Base-by-base conservation (phyloP, 2,888 invertebrate genomes). In the Andrena bucephala region DNA sequence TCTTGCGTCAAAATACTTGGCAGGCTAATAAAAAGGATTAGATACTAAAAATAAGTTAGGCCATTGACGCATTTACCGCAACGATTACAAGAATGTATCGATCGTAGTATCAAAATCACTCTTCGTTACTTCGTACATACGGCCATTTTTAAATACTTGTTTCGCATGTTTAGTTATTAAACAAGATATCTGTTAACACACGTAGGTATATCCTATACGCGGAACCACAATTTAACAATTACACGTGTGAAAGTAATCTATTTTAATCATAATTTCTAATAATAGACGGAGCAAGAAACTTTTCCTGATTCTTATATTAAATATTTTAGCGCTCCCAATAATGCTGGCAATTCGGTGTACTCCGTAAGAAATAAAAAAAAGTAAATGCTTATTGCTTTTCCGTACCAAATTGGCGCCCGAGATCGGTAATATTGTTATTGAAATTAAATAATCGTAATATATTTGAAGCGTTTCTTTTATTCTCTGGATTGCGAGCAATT, bases 1-100 rank as follows among this genome's bases (percentile, higher is more conserved):
- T 85, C 83, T 88, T 91, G 87, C 91, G 91, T 91, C 90, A 89
- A 91, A 85, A 90, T 85, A 87, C 77, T 91, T 91, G 91, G 91
- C 90, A 91, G 77, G 81, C 54, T 81, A 77, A 79, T 84, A 75
- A 82, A 84, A 87, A 84, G 78, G 85, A 83, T 85, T 60, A 71
- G 68, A 33, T 54, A 62, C 88, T 92, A 92, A 90, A 89, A 92
- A 91, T 92, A 92, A 86, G 82, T 79, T 78, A 84, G 84, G 87
- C 83, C 86, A 87, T 92, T 89, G 91, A 90, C 90, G 92, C 78
- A 89, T 90, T 82, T 86, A 82, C 77, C 70, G 77, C 54, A 59
- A 83, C 52, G 81, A 84, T 86, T 76, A 67, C 48, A 57, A 74
- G 73, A 69, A 70, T 73, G 63, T 72, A 76, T 77, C 66, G 29